Evolutionary conservation across 2,888 invertebrate species (phyloP).

Genomic region (Schrankia costaestrigalis): DNA sequence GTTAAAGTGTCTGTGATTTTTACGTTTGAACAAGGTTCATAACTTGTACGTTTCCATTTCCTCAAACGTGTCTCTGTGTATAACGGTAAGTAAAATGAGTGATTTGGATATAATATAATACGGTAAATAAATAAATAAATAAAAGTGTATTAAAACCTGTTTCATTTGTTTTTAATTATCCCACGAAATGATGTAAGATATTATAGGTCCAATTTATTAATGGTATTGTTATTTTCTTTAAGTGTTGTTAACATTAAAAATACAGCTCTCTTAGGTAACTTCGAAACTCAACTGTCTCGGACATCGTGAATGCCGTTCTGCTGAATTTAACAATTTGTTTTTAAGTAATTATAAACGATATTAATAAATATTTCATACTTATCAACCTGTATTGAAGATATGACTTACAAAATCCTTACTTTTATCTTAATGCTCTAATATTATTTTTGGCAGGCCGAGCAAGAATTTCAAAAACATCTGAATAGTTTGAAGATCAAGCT

Average conservation of each 20-base stretch:
- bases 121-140: constrained; percentile 37
- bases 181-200: constrained; percentile 15
- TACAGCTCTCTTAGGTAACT: no score
- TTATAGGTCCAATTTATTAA: not conserved
- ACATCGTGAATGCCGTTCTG: no score
- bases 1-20: no score
- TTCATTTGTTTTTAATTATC: constrained; percentile 48
- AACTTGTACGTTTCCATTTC: constrained; percentile 3
- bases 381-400: no score
- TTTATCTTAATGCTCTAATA: constrained; percentile 1
- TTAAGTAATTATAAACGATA: no score
- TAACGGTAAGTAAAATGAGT: constrained; percentile 46
- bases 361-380: no score
- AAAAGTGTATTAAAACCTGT: constrained; percentile 34
- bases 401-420: no score
- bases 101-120: constrained; percentile 27
- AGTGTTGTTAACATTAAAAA: no score
- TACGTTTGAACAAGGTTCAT: no score
- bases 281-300: no score
- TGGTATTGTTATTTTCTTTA: no score
- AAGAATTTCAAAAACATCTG: constrained; percentile 67
- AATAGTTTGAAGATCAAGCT: constrained; percentile 68
- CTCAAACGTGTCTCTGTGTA: constrained; percentile 14
- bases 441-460: constrained; percentile 57
- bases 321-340: no score